Evolutionary conservation across 2,113 vertebrate genomes (phyloP), one percentile per base, ranked within the genome.

Genomic region (Ramphastos sulfuratus): DNA sequence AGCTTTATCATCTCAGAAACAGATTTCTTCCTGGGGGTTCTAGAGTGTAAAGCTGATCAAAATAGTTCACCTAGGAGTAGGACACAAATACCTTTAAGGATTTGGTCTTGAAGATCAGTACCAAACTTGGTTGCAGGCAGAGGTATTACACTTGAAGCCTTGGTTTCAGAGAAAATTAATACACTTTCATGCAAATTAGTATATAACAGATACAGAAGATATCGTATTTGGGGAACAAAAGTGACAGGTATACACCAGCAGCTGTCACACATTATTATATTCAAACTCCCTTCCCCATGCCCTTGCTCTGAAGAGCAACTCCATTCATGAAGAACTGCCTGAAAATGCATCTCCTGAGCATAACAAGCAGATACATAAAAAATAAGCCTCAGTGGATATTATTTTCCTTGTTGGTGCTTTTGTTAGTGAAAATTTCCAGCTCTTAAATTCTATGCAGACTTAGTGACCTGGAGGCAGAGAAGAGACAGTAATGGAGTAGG

Each of bases 151-250:
- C 4, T 52, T 59, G 77, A 92, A 91, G 79, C 70, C 59, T 70
- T 66, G 28, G 74, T 92, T 85, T 92, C 70, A 95, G 64, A 91
- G 75, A 94, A 92, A 87, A 91, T 28, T 12, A 95, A 94, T 75
- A 92, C 35, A 94, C 95, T 95, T 95, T 93, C 77, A 84, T 82
- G 66, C 92, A 97, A 80, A 97, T 94, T 92, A 94, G 31, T 31
- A 69, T 87, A 82, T 89, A 96, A 92, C 71, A 89, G 78, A 94
- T 87, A 46, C 92, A 96, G 92, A 44, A 77, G 27, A 85, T 85
- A 88, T 1, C 54, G 50, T 70, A 56, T 70, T 91, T 61, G 17
- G 42, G 33, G 15, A 76, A 73, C 60, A 85, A 75, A 95, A 93
- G 21, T 76, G 80, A 83, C 61, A 93, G 76, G 70, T 85, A 71